Conservation (phyloP, 1,140 invertebrate genomes). For the Bombus balteatus region DNA sequence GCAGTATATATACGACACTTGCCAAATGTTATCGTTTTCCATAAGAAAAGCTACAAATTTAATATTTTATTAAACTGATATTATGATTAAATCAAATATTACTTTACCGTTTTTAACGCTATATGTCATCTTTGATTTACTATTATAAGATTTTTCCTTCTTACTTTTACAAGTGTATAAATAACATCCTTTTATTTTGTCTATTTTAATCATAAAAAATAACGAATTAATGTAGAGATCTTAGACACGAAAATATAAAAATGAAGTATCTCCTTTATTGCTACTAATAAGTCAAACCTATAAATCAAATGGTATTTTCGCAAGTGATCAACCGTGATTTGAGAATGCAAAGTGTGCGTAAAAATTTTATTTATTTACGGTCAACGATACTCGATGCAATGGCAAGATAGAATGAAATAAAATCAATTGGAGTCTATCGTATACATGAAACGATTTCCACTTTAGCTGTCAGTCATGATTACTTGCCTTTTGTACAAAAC, state of each 20-base stretch:
- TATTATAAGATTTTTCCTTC: background rate
- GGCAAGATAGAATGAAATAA: slow-evolving; percentile 16
- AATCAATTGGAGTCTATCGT: slow-evolving; percentile 25
- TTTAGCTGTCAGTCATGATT: slow-evolving; percentile 12
- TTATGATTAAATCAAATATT: background rate
- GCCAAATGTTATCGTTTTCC: too few species aligned
- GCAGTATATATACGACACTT: background rate
- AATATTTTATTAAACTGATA: background rate
- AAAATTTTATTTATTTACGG: background rate
- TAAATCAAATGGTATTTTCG: too few species aligned
- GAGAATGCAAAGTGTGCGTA: background rate
- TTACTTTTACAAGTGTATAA: background rate
- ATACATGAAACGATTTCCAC: slow-evolving; percentile 14
- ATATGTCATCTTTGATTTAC: background rate
- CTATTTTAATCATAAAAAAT: too few species aligned
- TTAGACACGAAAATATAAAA: too few species aligned
- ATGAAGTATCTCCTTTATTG: background rate
- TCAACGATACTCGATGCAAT: too few species aligned
- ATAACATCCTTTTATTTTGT: background rate
- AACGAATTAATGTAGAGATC: too few species aligned
- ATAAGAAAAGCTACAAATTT: background rate
- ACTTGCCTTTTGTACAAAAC: background rate
- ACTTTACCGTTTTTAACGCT: background rate
- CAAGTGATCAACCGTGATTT: background rate
- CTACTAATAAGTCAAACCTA: background rate